Conservation (phyloP, 2,113 vertebrate genomes). For the Spilogale gracilis region DNA sequence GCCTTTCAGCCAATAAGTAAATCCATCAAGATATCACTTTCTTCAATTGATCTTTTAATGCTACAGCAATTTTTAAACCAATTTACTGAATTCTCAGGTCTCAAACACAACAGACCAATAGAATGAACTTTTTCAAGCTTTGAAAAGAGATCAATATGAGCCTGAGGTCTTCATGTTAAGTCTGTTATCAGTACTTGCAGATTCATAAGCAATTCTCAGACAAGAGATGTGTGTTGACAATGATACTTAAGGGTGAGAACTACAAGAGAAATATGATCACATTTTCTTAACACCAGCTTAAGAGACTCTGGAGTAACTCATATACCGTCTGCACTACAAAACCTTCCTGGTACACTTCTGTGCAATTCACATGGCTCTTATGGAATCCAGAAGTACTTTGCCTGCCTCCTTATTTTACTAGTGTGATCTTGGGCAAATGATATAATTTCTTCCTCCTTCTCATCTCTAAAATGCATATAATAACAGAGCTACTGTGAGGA, state of each 20-base stretch:
- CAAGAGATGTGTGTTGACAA: constrained; percentile 9
- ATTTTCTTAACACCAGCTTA: not conserved
- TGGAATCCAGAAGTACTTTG: not conserved
- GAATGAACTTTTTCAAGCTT: constrained; percentile 55
- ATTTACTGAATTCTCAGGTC: constrained; percentile 68
- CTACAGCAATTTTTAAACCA: constrained; percentile 51
- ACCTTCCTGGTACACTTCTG: not conserved
- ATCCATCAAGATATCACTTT: constrained; percentile 54
- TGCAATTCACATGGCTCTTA: not conserved
- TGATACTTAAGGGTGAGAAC: constrained; percentile 38
- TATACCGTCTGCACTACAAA: not conserved
- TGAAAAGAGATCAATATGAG: constrained; percentile 67
- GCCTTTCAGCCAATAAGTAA: constrained; percentile 39
- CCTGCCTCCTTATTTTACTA: not conserved
- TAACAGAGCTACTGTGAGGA: not conserved
- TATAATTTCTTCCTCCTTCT: not conserved
- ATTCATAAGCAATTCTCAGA: constrained; percentile 55
- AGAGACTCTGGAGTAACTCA: not conserved
- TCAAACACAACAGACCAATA: constrained; percentile 51
- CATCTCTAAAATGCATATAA: constrained; percentile 37
- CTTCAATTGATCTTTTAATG: constrained; percentile 44
- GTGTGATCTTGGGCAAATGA: not conserved
- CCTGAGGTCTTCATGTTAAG: constrained; percentile 61
- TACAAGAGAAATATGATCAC: not conserved
- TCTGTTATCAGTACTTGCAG: constrained; percentile 63